Base-by-base conservation (phyloP, 2,888 invertebrate genomes). In the Drepana falcataria region DNA sequence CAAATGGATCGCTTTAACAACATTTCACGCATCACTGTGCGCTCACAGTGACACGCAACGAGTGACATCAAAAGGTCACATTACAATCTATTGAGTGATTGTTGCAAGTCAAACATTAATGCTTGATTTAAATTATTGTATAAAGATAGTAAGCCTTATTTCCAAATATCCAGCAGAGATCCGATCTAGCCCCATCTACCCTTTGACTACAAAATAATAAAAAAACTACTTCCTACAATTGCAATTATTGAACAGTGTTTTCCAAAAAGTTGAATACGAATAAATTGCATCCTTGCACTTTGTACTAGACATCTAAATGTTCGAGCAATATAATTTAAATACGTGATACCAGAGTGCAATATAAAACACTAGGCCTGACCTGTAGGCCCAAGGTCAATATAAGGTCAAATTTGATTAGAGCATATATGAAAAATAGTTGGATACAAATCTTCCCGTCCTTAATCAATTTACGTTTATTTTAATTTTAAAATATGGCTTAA, bases 301-400 rank as follows among this genome's bases (percentile, higher is more conserved):
- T 7, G 34, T 9, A 44, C 2, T 9, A 2, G 44, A 44, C 6
- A 44, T 9, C 44, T 9, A 3, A 44, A 9, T 9, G 37, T 37
- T 37, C 3, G 4, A 37, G 37, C 37, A 37, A 44, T 9, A 9
- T 9, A 44, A 44, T 44, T 44, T 44, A 44, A 44, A 44, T 44
- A 9, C 44, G 6, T 9, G 9, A 44, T 44, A 9, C 21, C 21
- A 21, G 21, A 21, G 21, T 21, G 44, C 9, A 44, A 44, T 44
- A 51, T 51, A 51, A 49, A 49, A 51, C 33, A 51, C 34, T 40
- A 55, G 59, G 64, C 59, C 61, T 65, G 73, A 76, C 82, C 80
- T 81, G 63, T 81, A 73, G 53, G 51, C 54, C 54, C 71, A 65
- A 85, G 84, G 85, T 82, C 79, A 70, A 51, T 58, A 56, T 68